Evolutionary conservation across 2,797 vertebrate species (phyloP).

Genomic region (Hemibagrus guttatus): DNA sequence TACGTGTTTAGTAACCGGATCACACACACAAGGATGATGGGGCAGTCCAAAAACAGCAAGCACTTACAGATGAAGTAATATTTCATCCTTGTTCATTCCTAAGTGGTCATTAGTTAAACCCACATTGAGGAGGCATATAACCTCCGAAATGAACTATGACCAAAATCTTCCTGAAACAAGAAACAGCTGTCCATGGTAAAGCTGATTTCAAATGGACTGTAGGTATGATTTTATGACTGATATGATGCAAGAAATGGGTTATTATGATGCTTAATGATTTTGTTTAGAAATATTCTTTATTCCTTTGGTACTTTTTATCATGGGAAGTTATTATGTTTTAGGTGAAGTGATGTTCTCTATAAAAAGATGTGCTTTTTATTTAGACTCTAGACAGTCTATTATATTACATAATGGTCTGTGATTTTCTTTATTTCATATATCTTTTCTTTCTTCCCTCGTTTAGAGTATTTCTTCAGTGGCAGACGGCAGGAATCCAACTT

Average conservation of each 20-base stretch:
- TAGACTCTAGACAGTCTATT: background rate
- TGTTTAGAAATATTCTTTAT: background rate
- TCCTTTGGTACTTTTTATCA: background rate
- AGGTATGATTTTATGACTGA: background rate
- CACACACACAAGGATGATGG: background rate
- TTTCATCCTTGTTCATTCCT: background rate
- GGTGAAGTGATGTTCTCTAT: conserved; percentile 3
- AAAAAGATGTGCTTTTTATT: conserved; percentile 7
- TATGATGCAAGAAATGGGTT: background rate
- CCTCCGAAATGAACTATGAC: background rate
- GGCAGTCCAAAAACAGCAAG: conserved; percentile 5
- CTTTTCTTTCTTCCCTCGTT: conserved; percentile 13
- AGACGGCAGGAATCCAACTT: conserved; percentile 20
- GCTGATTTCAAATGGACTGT: conserved; percentile 1
- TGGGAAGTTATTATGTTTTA: background rate
- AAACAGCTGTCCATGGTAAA: background rate
- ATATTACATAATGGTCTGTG: background rate
- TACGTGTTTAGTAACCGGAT: conserved; percentile 15
- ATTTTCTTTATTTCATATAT: conserved; percentile 16
- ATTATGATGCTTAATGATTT: background rate
- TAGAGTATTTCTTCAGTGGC: conserved; percentile 1
- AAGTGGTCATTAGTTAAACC: conserved; percentile 3
- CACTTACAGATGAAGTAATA: background rate
- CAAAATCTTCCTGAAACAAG: background rate
- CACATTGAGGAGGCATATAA: background rate